Evolutionary conservation across 2,113 vertebrate genomes (phyloP).

Genomic region (Eulacestoma nigropectus): DNA sequence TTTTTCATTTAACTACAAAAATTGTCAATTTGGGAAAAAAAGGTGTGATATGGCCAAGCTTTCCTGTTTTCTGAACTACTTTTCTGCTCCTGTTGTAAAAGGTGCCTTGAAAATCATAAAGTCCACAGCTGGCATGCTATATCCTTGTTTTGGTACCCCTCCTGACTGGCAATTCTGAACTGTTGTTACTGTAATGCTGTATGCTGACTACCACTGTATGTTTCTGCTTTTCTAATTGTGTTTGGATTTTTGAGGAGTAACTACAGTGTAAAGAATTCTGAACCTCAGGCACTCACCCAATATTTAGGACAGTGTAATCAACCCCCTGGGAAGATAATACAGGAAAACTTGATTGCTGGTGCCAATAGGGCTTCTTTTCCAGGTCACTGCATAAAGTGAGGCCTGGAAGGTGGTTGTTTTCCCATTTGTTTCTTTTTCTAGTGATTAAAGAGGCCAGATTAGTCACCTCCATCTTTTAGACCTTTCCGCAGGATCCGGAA

Average conservation of each 20-base stretch:
- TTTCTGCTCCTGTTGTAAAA: not conserved
- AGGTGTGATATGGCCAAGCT: not conserved
- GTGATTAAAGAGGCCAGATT: not conserved
- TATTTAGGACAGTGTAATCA: constrained; percentile 14
- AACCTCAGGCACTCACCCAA: not conserved
- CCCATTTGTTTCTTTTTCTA: constrained; percentile 15
- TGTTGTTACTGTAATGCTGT: not conserved
- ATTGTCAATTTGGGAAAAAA: not conserved
- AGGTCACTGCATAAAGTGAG: not conserved
- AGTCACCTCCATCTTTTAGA: not conserved
- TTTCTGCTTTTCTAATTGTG: not conserved
- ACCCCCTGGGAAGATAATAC: not conserved
- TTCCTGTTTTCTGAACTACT: not conserved
- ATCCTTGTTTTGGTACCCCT: not conserved
- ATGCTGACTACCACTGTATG: not conserved
- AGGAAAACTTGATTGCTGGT: constrained; percentile 8
- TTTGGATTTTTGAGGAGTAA: not conserved
- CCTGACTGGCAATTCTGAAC: not conserved
- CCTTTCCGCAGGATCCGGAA: not conserved
- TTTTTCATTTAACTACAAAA: not conserved
- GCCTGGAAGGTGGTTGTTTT: not conserved
- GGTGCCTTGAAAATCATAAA: not conserved
- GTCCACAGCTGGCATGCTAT: not conserved
- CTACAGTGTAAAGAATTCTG: not conserved
- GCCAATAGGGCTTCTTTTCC: not conserved